phyloP scores from a whole-genome alignment of 92 coral and sea anemone species.

The Blastomussa wellsi region DNA sequence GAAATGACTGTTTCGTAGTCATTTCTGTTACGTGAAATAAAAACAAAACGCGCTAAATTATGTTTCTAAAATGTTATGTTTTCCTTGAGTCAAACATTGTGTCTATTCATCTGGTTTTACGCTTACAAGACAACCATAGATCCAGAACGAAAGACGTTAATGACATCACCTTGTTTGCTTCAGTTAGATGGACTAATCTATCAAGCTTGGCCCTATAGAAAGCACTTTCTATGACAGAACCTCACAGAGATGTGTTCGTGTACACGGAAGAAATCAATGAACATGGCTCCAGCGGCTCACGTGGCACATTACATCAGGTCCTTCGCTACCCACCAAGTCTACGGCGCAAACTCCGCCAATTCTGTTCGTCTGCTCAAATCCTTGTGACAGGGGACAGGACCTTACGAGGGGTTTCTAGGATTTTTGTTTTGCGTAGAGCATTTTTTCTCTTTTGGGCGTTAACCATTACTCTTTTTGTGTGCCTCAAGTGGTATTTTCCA shows the following conservation, averaged over 20 bases:
- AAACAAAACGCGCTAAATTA: too few relatives aligned
- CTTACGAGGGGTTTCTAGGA: slow-evolving; percentile 70
- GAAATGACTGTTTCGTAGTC: neutral
- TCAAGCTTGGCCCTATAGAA: neutral
- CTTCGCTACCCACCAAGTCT: slow-evolving; percentile 62
- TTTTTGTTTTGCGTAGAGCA: slow-evolving; percentile 66
- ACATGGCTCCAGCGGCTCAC: neutral
- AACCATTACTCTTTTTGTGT: slow-evolving; percentile 58
- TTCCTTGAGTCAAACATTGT: too few relatives aligned
- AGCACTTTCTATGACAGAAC: slow-evolving; percentile 18
- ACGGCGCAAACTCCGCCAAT: slow-evolving; percentile 33
- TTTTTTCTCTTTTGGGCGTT: slow-evolving; percentile 74
- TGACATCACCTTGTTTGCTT: neutral
- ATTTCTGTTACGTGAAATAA: too few relatives aligned
- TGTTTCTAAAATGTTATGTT: too few relatives aligned
- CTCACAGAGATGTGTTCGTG: neutral
- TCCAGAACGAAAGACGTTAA: too few relatives aligned
- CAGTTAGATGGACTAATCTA: neutral
- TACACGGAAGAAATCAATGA: neutral
- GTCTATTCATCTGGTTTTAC: too few relatives aligned
- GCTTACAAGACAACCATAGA: too few relatives aligned
- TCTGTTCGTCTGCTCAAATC: slow-evolving; percentile 38
- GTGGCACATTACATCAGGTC: neutral
- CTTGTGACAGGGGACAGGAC: slow-evolving; percentile 39
- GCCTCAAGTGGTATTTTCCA: slow-evolving; percentile 76